Base-by-base conservation (phyloP, 1,140 invertebrate genomes). In the Cotesia vestalis region DNA sequence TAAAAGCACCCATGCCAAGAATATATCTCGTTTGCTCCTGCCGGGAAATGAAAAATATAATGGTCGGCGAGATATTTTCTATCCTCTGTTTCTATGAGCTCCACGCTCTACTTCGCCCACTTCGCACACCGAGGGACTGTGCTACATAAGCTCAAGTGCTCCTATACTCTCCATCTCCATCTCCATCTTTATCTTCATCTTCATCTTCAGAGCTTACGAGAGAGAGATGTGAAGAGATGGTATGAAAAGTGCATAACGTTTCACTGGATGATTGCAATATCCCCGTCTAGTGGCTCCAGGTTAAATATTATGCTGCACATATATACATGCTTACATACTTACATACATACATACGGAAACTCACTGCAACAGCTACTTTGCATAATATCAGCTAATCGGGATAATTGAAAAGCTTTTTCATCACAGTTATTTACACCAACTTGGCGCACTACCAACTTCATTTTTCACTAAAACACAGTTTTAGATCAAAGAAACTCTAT, bases 401-500 rank as follows among this genome's bases (percentile, higher is more conserved):
- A 71, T 71, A 71, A 63, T 71, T 63, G 69, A 71, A 71, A 64
- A 66, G 51, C 36, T 38, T 35, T 12, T 34, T 35, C 5, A 61
- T 61, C 17, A 4, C 34, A 1, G 9, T 3, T 8, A 57, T 57
- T 17, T 57, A 57, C n/a, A 6, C n/a, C n/a, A 4, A 12, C n/a
- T 57, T 57, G 40, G 40, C 40, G 6, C 3, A 9, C 11, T 46
- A 46, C 5, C 40, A 46, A 46, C 40, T 46, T 46, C 0, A 17
- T 57, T 57, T 57, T 57, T 57, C n/a, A 57, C 17, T 6, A 57
- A 17, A 6, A 46, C 5, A 46, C 40, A 9, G 27, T 46, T 46
- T 46, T 64, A 66, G 69, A 27, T 71, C 61, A 53, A 12, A 71
- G 40, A 46, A 46, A 8, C 11, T 46, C 38, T 57, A 61, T 61